Base-by-base conservation (phyloP, 1,140 invertebrate genomes). In the Ptiloglossa arizonensis region DNA sequence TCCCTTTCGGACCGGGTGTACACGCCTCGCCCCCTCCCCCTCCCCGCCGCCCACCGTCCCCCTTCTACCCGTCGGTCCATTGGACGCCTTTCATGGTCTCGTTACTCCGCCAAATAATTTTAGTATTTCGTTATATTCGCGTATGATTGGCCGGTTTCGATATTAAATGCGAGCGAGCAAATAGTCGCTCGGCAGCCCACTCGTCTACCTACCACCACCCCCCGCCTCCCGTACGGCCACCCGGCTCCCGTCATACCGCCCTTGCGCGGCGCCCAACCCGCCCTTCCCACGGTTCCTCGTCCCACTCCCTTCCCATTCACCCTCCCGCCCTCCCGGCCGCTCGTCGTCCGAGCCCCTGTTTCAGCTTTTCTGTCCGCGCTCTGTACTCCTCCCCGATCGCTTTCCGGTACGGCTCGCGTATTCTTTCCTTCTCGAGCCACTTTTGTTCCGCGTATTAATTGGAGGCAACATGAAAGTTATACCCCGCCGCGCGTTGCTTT, bases 391-490 rank as follows among this genome's bases (percentile, higher is more conserved):
- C 1, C 63, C 54, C 22, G 38, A 59, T 77, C 64, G 54, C n/a
- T 54, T 52, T 54, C 68, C 67, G 57, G 35, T 32, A 24, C 13
- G 27, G 48, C n/a, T 19, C 44, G 57, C 56, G 60, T 71, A 73
- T 80, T 84, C 82, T 84, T 80, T 85, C 78, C 75, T 80, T 74
- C 68, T 70, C 64, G 56, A 71, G 75, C 68, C 38, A 78, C 82
- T 84, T 78, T 84, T 73, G 74, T 84, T 81, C 70, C 79, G 59
- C 52, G 79, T 87, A 88, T 87, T 86, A 88, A 87, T 88, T 83
- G 86, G 73, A 83, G 81, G 83, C 85, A 80, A 87, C 76, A 80
- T 70, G 72, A 83, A 88, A 88, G 86, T 87, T 83, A 87, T 87
- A 86, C 79, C 54, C 86, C 70, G 82, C 72, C 79, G 67, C 70